Evolutionary conservation across 2,113 vertebrate species (phyloP).

Genomic region (Mellivora capensis): DNA sequence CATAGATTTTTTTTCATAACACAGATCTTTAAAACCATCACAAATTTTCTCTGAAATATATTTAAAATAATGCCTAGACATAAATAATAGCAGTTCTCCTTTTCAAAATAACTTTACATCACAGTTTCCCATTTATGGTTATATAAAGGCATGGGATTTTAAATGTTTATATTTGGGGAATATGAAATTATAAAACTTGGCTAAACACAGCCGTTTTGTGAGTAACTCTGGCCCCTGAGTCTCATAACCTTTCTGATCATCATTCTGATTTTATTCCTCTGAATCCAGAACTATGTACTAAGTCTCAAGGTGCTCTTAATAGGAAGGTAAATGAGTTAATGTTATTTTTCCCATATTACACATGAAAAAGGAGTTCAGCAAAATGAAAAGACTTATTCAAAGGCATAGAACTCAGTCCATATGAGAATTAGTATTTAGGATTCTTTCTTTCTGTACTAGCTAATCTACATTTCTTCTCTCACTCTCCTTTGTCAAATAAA

Average conservation of each 20-base stretch:
- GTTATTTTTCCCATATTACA: constrained; percentile 45
- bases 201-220: neutral
- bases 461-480: neutral
- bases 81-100: neutral
- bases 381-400: constrained; percentile 53
- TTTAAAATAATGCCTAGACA: neutral
- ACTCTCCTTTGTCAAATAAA: constrained; percentile 9
- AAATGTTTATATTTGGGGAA: constrained; percentile 22
- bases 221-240: neutral
- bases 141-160: neutral
- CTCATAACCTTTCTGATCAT: neutral
- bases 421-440: constrained; percentile 11
- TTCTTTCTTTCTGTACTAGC: neutral
- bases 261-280: constrained; percentile 48
- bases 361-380: constrained; percentile 49
- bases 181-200: constrained; percentile 30
- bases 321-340: constrained; percentile 51
- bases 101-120: neutral
- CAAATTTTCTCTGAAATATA: neutral
- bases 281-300: neutral
- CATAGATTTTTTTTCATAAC: neutral
- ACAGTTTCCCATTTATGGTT: neutral
- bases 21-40: neutral
- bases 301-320: constrained; percentile 44
- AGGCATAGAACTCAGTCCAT: neutral